Evolutionary conservation across 2,797 vertebrate species (phyloP), one percentile per base, ranked within the genome.

Genomic region (Acipenser oxyrinchus): DNA sequence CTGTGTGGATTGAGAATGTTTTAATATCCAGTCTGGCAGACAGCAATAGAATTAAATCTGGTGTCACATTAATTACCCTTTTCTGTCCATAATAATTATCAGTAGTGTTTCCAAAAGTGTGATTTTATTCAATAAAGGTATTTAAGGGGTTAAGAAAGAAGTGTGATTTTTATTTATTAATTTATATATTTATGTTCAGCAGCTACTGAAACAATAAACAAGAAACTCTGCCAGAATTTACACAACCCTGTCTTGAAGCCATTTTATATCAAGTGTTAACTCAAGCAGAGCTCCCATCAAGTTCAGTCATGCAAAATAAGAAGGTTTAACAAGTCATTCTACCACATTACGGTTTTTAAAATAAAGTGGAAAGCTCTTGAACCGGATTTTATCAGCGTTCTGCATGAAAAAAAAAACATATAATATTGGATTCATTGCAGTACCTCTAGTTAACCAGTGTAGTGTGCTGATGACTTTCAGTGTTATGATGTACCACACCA

Each of bases 231-330:
- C 55, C 18, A 18, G 8, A 58, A 58, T 58, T 6, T 11, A 11
- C 55, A 58, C 12, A n/a, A 13, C n/a, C 7, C 2, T 58, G 55
- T 58, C 15, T 15, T 58, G 55, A 58, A 58, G 55, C 55, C 12
- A 53, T 58, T 58, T 58, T 7, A 58, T 7, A 58, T 13, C 12
- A 58, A 58, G 55, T 2, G 12, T 13, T 13, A 58, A 58, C 12
- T 58, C 10, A 58, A n/a, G 55, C 55, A 58, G 55, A 13, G 55
- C 12, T 11, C 12, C 55, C 12, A 10, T 58, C 55, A 58, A 58
- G 55, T 58, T 58, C 55, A 58, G 55, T 58, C 55, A 58, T 58
- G 55, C 55, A 58, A 58, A 13, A 58, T 58, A 13, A 58, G 55
- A 13, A 58, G 12, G 55, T 58, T 58, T 13, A 58, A n/a, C 11